Percentiles rank a stretch among this genome's conserved stretches.
Conservation (phyloP, 2,888 invertebrate genomes). For the Tipula lateralis region DNA sequence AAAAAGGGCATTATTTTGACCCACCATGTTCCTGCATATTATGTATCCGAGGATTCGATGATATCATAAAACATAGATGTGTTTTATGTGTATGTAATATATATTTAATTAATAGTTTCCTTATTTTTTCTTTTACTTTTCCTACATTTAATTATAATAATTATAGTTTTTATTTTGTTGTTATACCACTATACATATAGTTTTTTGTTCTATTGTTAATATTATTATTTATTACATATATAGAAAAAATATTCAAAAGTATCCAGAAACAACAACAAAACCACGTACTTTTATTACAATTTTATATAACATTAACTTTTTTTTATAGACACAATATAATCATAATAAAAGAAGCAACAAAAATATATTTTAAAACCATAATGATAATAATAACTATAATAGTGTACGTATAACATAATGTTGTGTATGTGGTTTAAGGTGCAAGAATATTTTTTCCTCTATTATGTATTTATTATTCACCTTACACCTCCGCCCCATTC, state of each 20-base stretch:
- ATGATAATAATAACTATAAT: background rate
- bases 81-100: background rate
- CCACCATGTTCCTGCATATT: no score
- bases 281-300: no score
- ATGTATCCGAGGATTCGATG: background rate
- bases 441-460: background rate
- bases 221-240: background rate
- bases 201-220: background rate
- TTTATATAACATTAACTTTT: background rate
- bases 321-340: background rate
- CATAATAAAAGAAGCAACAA: background rate
- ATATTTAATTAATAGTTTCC: background rate
- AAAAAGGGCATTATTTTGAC: no score
- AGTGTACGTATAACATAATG: background rate
- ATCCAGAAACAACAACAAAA: background rate
- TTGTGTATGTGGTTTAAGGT: background rate
- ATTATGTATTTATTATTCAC: background rate
- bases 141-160: background rate
- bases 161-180: background rate
- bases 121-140: background rate
- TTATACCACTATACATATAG: background rate
- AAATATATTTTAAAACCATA: background rate
- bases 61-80: background rate
- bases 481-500: background rate
- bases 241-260: background rate